Percentiles rank a stretch among this genome's conserved stretches.
phyloP scores from a whole-genome alignment of 2,113 vertebrate genomes.

The Nymphicus hollandicus region DNA sequence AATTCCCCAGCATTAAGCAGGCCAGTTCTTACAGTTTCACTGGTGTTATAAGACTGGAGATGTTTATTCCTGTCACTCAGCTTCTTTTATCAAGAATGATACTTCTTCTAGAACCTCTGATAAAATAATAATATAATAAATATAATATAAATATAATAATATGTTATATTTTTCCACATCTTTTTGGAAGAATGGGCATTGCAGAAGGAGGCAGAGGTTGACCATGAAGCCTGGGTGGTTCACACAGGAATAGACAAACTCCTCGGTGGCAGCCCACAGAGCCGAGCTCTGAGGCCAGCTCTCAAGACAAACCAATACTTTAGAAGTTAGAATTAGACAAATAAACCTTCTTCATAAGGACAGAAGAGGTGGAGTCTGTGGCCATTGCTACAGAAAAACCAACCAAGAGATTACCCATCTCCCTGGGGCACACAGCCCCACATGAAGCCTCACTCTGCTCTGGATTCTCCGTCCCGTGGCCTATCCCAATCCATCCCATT shows the following conservation, averaged over 20 bases:
- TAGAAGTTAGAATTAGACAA: not conserved
- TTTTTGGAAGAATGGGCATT: not conserved
- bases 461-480: accelerated
- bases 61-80: not conserved
- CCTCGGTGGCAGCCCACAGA: not conserved
- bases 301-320: not conserved
- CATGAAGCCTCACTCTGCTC: not conserved
- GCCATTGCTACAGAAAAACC: not conserved
- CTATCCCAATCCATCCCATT: not conserved
- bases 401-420: not conserved
- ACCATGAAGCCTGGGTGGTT: not conserved
- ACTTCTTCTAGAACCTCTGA: not conserved
- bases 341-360: not conserved
- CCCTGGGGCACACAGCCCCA: not conserved
- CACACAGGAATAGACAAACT: not conserved
- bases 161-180: not conserved
- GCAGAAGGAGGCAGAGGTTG: not conserved
- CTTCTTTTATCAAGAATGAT: accelerated
- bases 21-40: not conserved
- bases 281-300: not conserved
- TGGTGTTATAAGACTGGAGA: not conserved
- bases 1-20: not conserved
- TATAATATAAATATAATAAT: not conserved
- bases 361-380: not conserved
- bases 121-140: not conserved